These are phyloP conservation scores for Synanthedon myopaeformis DNA, from an alignment of 2,888 invertebrate species.

Conservation along the genomic window DNA sequence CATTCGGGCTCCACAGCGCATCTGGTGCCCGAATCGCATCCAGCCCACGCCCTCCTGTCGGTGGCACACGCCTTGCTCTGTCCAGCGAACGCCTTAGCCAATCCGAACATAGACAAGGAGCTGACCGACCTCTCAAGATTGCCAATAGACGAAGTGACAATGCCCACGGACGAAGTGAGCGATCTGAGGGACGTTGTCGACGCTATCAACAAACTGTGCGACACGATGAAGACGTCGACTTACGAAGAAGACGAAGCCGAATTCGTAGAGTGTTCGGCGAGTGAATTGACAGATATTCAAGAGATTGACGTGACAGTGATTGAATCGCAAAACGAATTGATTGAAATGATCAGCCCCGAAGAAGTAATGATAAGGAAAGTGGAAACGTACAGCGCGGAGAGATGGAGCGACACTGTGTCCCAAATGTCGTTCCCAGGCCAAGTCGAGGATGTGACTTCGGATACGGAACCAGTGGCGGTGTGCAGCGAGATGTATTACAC, in stretches of 20 bases:
- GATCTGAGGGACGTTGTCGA: conserved; percentile 60
- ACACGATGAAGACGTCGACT: conserved; percentile 55
- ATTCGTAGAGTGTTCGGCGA: background rate
- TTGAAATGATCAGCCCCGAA: conserved; percentile 25
- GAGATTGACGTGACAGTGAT: conserved; percentile 2
- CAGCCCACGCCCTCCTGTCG: conserved; percentile 42
- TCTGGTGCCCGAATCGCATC: conserved; percentile 35
- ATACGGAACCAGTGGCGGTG: conserved; percentile 22
- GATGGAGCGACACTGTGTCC: conserved; percentile 16
- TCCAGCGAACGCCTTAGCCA: conserved; percentile 36
- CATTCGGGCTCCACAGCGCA: conserved; percentile 18
- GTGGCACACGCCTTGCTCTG: conserved; percentile 48
- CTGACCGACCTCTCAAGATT: conserved; percentile 14
- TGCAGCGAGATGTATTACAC: conserved; percentile 56
- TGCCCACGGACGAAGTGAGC: conserved; percentile 47
- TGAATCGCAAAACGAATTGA: conserved; percentile 5
- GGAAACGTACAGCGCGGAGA: conserved; percentile 21
- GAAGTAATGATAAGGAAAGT: conserved; percentile 26
- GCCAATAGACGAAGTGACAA: conserved; percentile 34
- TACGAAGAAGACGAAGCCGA: conserved; percentile 23
- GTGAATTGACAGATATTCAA: background rate
- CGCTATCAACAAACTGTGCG: conserved; percentile 60
- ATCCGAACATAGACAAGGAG: conserved; percentile 4
- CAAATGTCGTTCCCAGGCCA: conserved; percentile 25
- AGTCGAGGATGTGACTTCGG: conserved; percentile 16